Percentiles rank a stretch among this genome's conserved stretches.
phyloP scores from a whole-genome alignment of 2,113 vertebrate species.

The Piliocolobus tephrosceles region DNA sequence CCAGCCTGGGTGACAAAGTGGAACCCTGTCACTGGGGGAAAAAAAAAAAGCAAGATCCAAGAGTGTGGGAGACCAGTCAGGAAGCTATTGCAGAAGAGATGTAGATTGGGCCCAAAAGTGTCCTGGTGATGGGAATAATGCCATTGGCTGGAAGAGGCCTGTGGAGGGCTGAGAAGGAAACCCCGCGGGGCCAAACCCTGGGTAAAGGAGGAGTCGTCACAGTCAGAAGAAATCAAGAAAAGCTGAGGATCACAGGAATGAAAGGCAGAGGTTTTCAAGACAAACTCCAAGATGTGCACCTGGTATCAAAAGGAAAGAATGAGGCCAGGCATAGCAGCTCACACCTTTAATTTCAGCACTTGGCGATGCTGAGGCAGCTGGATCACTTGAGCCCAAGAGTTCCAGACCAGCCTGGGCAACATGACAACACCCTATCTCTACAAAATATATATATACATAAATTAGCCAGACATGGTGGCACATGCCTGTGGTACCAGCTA shows the following conservation, averaged over 20 bases:
- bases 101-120: neutral
- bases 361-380: too few species aligned
- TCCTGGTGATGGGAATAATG: neutral
- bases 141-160: neutral
- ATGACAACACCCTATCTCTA: too few species aligned
- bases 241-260: neutral
- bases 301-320: neutral
- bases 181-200: accelerated
- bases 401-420: too few species aligned
- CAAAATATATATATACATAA: too few species aligned
- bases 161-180: neutral
- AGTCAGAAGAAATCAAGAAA: neutral
- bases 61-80: neutral
- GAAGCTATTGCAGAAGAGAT: neutral
- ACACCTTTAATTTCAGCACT: too few species aligned
- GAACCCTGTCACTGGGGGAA: too few species aligned
- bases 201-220: neutral
- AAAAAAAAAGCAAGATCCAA: neutral
- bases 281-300: neutral
- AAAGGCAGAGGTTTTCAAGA: neutral
- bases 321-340: too few species aligned
- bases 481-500: too few species aligned
- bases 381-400: too few species aligned
- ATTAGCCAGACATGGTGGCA: too few species aligned
- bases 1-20: too few species aligned